A percentile compares a stretch with the other conserved stretches of the same genome.
phyloP scores from a whole-genome alignment of 2,888 invertebrate genomes.

The Xanthostigma xanthostigma region DNA sequence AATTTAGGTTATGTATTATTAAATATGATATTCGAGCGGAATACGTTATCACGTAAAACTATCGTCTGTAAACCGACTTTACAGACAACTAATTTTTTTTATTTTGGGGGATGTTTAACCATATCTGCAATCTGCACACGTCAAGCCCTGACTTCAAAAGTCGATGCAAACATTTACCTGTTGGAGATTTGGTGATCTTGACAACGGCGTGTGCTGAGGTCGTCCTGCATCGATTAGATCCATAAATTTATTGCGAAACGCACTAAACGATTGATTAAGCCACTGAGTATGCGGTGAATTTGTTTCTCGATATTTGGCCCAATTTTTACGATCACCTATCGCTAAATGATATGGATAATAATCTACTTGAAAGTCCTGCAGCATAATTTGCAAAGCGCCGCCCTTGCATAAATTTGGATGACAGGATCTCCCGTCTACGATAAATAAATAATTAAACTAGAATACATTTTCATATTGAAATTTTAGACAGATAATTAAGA shows the following conservation, averaged over 20 bases:
- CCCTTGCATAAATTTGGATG: slow-evolving; percentile 76
- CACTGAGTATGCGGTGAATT: slow-evolving; percentile 70
- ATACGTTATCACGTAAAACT: too few species aligned
- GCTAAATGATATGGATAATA: slow-evolving; percentile 95
- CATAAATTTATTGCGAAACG: slow-evolving; percentile 62
- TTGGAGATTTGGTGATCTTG: slow-evolving; percentile 19
- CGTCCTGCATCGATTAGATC: slow-evolving; percentile 55
- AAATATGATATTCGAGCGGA: too few species aligned
- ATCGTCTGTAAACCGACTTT: too few species aligned
- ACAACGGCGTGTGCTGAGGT: slow-evolving; percentile 33
- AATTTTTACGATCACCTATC: slow-evolving; percentile 72
- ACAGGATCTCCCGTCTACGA: slow-evolving; percentile 62
- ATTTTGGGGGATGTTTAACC: not conserved
- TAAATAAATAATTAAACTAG: slow-evolving; percentile 6
- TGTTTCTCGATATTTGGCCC: slow-evolving; percentile 73
- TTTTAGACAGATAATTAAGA: slow-evolving; percentile 2
- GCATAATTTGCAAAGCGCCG: slow-evolving; percentile 83
- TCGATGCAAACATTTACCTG: slow-evolving; percentile 4
- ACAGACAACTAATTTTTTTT: too few species aligned
- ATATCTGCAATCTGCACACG: too few species aligned
- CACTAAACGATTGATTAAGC: slow-evolving; percentile 69
- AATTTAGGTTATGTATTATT: too few species aligned
- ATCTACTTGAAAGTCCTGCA: slow-evolving; percentile 79
- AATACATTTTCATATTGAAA: not conserved
- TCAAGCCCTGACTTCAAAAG: too few species aligned